Conservation (phyloP, 2,797 vertebrate genomes). For the Hoplostethus atlanticus region DNA sequence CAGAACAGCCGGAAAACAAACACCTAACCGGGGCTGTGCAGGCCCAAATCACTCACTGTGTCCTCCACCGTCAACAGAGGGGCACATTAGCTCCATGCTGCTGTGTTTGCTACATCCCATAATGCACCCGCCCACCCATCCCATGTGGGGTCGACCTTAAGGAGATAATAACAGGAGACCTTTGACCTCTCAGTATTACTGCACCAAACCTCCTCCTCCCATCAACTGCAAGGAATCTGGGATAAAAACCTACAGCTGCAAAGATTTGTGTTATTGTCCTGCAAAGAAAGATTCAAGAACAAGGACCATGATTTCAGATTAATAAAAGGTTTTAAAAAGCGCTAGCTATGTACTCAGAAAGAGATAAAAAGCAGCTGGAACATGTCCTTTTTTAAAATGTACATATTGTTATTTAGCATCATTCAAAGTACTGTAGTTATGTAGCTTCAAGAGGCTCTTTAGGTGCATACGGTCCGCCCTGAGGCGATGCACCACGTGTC, state of each 20-base stretch:
- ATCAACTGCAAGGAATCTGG: constrained; percentile 32
- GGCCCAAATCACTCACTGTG: constrained; percentile 32
- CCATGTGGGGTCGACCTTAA: constrained; percentile 28
- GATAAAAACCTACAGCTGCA: constrained; percentile 12
- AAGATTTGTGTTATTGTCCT: constrained; percentile 8
- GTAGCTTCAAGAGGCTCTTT: constrained; percentile 64
- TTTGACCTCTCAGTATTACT: constrained; percentile 18
- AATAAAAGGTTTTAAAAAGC: constrained; percentile 38
- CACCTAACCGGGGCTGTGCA: constrained; percentile 20
- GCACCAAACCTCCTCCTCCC: constrained; percentile 8
- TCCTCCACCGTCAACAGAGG: constrained; percentile 35
- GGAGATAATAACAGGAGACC: constrained; percentile 34
- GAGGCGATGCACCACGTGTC: constrained; percentile 66
- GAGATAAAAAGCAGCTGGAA: constrained; percentile 59
- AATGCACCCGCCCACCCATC: constrained; percentile 20
- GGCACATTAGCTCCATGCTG: constrained; percentile 40
- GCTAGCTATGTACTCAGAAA: constrained; percentile 50
- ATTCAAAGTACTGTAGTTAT: constrained; percentile 78
- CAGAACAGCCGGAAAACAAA: constrained; percentile 46
- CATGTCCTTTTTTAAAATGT: constrained; percentile 67
- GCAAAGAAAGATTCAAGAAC: constrained; percentile 29
- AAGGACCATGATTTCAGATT: constrained; percentile 33
- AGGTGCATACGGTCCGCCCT: constrained; percentile 38
- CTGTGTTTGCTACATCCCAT: constrained; percentile 59
- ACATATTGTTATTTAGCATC: constrained; percentile 77